Evolutionary conservation across 2,888 invertebrate species (phyloP).

Genomic region (Aspidapion aeneum): DNA sequence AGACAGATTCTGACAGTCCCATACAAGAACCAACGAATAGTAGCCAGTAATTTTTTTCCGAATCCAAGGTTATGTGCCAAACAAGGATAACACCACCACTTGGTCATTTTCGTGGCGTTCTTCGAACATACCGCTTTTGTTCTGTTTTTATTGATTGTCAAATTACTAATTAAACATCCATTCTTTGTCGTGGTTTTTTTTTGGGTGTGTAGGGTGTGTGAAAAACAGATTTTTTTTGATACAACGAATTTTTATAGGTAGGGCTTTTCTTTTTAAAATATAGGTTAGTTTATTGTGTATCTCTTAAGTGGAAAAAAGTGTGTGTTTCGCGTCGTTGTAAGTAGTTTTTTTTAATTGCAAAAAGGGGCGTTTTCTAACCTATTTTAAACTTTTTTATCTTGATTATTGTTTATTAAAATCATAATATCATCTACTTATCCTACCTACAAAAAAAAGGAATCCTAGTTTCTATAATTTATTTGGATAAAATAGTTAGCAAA

Average conservation of each 20-base stretch:
- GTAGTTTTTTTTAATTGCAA: slow-evolving; percentile 9
- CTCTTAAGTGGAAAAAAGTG: slow-evolving; percentile 12
- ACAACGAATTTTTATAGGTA: slow-evolving; percentile 28
- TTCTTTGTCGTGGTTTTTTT: slow-evolving; percentile 27
- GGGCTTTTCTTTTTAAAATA: slow-evolving; percentile 11
- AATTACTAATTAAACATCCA: background rate
- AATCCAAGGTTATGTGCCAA: no score
- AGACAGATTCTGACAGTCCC: background rate
- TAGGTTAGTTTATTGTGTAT: background rate
- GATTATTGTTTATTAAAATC: background rate
- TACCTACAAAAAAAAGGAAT: no score
- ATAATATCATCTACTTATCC: background rate
- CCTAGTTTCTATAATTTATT: no score
- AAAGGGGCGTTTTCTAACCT: slow-evolving; percentile 7
- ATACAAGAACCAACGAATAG: background rate
- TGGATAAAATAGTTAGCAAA: no score
- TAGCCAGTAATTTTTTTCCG: no score
- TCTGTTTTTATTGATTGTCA: background rate
- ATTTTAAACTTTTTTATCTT: background rate
- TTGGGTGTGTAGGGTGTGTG: slow-evolving; percentile 43
- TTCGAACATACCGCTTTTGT: background rate
- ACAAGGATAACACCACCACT: no score
- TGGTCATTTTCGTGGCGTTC: no score
- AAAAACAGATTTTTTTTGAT: slow-evolving; percentile 25
- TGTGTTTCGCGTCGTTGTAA: slow-evolving; percentile 19